Conservation (phyloP, 2,888 invertebrate genomes). For the Stramonita haemastoma region DNA sequence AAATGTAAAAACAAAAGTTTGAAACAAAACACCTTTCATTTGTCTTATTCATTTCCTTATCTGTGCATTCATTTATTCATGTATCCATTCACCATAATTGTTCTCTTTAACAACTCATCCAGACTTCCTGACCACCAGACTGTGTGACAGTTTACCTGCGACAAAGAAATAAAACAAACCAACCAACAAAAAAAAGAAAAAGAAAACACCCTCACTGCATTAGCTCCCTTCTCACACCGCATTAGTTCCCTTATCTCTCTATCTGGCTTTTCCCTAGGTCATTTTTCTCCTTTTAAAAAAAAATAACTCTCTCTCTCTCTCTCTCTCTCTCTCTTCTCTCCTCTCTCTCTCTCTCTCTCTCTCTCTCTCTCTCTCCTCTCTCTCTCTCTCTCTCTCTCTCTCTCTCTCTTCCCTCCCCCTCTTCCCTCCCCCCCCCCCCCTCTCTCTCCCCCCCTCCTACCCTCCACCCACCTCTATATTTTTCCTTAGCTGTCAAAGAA, state of each 20-base stretch:
- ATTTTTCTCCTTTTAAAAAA: background rate
- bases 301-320: background rate
- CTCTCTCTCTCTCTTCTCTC: background rate
- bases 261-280: background rate
- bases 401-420: background rate
- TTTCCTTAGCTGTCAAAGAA: no score
- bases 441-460: no score
- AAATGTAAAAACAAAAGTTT: no score
- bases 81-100: background rate
- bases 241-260: background rate
- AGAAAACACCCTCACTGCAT: no score
- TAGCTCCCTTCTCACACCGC: no score
- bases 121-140: no score
- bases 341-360: slow-evolving; percentile 7
- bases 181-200: no score
- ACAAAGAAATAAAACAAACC: background rate
- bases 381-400: background rate
- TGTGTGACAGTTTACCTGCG: background rate
- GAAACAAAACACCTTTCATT: background rate
- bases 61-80: no score
- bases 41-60: background rate
- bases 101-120: background rate
- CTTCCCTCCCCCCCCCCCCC: background rate
- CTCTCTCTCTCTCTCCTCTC: background rate
- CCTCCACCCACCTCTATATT: background rate